Evolutionary conservation across 2,113 vertebrate species (phyloP), one percentile per base, ranked within the genome.

Genomic region (Tautogolabrus adspersus): DNA sequence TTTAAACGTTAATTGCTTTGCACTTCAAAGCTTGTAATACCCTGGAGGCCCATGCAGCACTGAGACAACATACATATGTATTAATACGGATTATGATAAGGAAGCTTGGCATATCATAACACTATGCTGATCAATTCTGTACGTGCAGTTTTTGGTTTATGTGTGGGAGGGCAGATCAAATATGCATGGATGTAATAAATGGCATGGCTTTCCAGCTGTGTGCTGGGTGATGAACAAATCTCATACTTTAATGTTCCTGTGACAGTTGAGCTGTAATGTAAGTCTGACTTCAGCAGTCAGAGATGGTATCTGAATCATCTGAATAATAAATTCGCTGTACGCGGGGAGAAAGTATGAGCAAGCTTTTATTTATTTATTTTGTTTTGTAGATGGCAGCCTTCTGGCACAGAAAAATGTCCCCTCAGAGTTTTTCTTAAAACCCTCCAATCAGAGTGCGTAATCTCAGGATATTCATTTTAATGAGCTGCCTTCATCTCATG

Each of bases 1-100:
- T 72, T 92, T 81, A 89, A 85, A 81, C 49, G 66, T 88, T 94
- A 92, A 94, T 92, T 93, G 87, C 87, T 93, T 87, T 85, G 72
- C 88, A 93, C 89, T 91, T 94, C 90, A 93, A 93, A 94, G 89
- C 57, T 56, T 72, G 38, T 21, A 46, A 46, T 67, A 86, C 85
- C 89, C 87, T n/a, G 66, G 79, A 77, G 85, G 88, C 87, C 81
- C 55, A 22, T 62, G 83, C 49, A 47, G 62, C 78, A 63, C 51
- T 38, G 72, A 79, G 75, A 81, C 56, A n/a, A 55, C 79, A 84
- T 87, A 66, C 75, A 87, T 91, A 88, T 90, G 77, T 67, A 91
- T 92, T 88, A 90, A 81, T 82, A 57, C 42, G 77, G 79, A 89
- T 85, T 83, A 85, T 86, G 68, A 84, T 87, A 68, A 85, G 68